Conservation (phyloP, 2,888 invertebrate genomes). For the Oscheius sp. region DNA sequence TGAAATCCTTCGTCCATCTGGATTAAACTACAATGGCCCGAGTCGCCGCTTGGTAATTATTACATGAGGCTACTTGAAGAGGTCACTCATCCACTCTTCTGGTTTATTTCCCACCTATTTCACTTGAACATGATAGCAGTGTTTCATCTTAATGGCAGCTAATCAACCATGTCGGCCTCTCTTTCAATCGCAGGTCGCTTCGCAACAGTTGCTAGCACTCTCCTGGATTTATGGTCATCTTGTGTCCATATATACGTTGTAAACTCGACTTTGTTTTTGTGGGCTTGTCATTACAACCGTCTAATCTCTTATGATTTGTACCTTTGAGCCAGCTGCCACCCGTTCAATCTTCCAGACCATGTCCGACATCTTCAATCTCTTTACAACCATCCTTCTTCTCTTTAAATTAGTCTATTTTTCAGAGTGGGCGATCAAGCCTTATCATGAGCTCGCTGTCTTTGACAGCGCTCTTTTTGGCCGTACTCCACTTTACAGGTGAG, state of each 20-base stretch:
- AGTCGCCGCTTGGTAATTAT: conserved; percentile 20
- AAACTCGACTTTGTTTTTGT: conserved; percentile 25
- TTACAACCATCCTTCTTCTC: not conserved
- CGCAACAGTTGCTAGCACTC: conserved; percentile 26
- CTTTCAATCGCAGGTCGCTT: conserved; percentile 19
- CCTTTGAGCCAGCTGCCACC: conserved; percentile 19
- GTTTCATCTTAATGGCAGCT: conserved; percentile 27
- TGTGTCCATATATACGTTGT: conserved; percentile 27
- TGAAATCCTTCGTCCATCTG: conserved; percentile 21
- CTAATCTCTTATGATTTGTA: conserved; percentile 22
- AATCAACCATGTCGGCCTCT: conserved; percentile 22
- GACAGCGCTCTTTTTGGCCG: conserved; percentile 13
- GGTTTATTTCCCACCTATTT: conserved; percentile 11
- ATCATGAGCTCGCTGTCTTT: conserved; percentile 12
- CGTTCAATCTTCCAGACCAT: not conserved
- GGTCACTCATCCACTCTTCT: not conserved
- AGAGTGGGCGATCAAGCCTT: conserved; percentile 8
- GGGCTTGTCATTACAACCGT: conserved; percentile 18
- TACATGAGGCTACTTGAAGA: not conserved
- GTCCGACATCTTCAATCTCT: not conserved
- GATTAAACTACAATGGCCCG: conserved; percentile 12
- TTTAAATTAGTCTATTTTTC: not conserved
- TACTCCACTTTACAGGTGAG: conserved; percentile 16
- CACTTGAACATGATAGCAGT: conserved; percentile 17
- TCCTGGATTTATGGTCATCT: conserved; percentile 30